A percentile compares a stretch with the other conserved stretches of the same genome.
Evolutionary conservation across 1,140 invertebrate species (phyloP).

Genomic region (Microplitis demolitor): DNA sequence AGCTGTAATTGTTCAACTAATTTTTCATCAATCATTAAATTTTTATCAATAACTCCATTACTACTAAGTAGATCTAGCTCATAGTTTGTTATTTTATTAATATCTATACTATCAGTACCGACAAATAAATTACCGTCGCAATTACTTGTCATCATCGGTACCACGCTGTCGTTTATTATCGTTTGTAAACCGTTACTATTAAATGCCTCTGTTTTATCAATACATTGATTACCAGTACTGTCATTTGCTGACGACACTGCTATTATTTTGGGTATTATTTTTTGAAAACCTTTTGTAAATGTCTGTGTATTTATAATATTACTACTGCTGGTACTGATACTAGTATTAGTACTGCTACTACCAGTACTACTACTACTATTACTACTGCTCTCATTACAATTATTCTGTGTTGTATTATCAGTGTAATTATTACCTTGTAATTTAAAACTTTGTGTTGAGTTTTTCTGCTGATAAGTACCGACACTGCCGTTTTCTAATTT

Average conservation of each 20-base stretch:
- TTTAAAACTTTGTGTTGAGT: conserved; percentile 33
- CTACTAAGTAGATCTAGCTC: conserved; percentile 53
- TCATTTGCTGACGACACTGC: conserved; percentile 14
- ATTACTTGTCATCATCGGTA: conserved; percentile 34
- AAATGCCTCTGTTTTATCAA: conserved; percentile 21
- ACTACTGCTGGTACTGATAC: too few relatives aligned
- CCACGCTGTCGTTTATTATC: conserved; percentile 32
- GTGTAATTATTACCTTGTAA: conserved; percentile 25
- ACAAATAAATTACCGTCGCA: conserved; percentile 51
- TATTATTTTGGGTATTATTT: conserved; percentile 40
- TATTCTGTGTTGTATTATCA: too few relatives aligned
- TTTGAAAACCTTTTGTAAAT: conserved; percentile 46
- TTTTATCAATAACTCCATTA: conserved; percentile 53
- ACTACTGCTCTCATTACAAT: too few relatives aligned
- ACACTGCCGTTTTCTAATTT: conserved; percentile 42
- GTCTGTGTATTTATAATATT: conserved; percentile 32
- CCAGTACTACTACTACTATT: too few relatives aligned
- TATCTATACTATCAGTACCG: conserved; percentile 48
- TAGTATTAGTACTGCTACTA: too few relatives aligned
- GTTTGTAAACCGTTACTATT: conserved; percentile 24
- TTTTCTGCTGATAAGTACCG: conserved; percentile 33
- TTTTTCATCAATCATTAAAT: conserved; percentile 56
- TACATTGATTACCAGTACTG: conserved; percentile 22
- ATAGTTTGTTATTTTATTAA: conserved; percentile 47
- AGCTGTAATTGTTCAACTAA: conserved; percentile 53